Percentiles rank a stretch among this genome's conserved stretches.
Evolutionary conservation across 2,888 invertebrate species (phyloP).

Genomic region (Parapristionchus giblindavisi): DNA sequence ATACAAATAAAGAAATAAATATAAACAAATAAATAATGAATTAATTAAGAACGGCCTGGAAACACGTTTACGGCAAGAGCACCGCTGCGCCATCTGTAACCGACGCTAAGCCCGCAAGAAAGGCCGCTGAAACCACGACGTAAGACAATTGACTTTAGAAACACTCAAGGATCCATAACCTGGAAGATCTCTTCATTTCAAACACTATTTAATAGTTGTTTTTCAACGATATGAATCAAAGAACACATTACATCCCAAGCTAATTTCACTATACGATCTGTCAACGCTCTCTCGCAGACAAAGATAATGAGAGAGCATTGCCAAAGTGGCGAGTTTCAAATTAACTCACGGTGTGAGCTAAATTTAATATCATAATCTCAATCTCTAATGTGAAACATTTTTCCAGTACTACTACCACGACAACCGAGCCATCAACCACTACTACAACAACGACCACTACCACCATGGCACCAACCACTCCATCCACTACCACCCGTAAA

Average conservation of each 20-base stretch:
- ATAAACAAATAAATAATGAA: background rate
- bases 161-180: background rate
- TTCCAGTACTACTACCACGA: constrained; percentile 15
- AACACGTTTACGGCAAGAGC: constrained; percentile 1
- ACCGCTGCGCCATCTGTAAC: constrained; percentile 12
- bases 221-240: background rate
- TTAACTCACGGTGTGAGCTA: background rate
- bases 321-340: too few species aligned
- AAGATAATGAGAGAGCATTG: too few species aligned
- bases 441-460: constrained; percentile 44
- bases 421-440: constrained; percentile 39
- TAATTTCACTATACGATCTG: background rate
- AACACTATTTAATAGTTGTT: background rate
- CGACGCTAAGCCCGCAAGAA: constrained; percentile 10
- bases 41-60: constrained; percentile 31
- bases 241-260: too few species aligned
- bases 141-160: background rate
- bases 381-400: background rate
- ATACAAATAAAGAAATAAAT: too few species aligned
- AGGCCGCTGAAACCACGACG: constrained; percentile 21
- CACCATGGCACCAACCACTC: constrained; percentile 39
- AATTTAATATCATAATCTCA: too few species aligned
- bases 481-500: too few species aligned
- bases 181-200: background rate
- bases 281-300: too few species aligned